phyloP scores from a whole-genome alignment of 2,113 vertebrate species.

The Leiothrix lutea region DNA sequence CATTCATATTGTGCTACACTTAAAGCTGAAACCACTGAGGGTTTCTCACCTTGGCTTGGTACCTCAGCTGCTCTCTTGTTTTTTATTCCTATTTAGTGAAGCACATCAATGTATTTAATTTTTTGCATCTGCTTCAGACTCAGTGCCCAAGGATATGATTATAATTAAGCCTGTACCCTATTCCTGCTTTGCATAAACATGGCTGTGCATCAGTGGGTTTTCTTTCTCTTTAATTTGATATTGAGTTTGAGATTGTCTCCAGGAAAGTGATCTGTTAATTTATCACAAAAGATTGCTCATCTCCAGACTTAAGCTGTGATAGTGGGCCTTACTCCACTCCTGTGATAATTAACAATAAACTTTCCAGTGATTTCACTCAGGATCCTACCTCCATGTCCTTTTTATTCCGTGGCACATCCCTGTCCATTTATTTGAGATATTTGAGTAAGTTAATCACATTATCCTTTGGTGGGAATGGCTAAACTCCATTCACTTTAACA shows the following conservation, averaged over 20 bases:
- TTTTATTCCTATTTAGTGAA: slow-evolving; percentile 15
- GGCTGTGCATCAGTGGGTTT: not conserved
- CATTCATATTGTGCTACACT: not conserved
- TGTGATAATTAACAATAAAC: not conserved
- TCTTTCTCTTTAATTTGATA: not conserved
- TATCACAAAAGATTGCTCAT: not conserved
- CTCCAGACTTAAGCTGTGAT: not conserved
- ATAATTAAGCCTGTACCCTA: not conserved
- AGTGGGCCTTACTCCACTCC: not conserved
- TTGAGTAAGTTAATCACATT: not conserved
- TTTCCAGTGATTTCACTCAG: not conserved
- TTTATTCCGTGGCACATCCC: not conserved
- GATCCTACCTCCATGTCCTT: not conserved
- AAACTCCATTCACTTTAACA: not conserved
- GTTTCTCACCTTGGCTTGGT: not conserved
- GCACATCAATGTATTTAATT: not conserved
- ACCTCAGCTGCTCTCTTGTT: not conserved
- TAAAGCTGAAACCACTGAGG: not conserved
- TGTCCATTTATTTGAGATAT: not conserved
- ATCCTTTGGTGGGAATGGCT: not conserved
- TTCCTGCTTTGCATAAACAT: not conserved
- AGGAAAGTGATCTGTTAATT: not conserved
- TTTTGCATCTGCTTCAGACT: slow-evolving; percentile 24
- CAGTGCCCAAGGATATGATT: not conserved
- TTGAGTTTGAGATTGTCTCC: not conserved